phyloP scores from a whole-genome alignment of 2,888 invertebrate species.

The Pseudococcus jackbeardsleyi region DNA sequence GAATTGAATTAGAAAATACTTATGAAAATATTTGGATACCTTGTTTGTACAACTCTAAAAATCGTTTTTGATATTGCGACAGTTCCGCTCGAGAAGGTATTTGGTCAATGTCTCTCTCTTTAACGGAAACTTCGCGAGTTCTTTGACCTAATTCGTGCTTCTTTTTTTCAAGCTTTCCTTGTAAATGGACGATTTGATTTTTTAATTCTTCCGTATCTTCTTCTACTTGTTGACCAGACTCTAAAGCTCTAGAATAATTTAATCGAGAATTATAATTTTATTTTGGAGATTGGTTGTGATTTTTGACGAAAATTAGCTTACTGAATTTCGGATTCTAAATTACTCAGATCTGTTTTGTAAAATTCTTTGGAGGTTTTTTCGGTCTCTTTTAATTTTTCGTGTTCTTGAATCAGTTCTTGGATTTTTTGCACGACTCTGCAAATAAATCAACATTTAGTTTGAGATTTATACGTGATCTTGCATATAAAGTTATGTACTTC shows the following conservation, averaged over 20 bases:
- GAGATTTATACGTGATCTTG: background rate
- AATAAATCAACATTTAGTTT: constrained; percentile 8
- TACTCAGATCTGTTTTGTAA: constrained; percentile 77
- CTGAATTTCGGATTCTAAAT: constrained; percentile 72
- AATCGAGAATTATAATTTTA: background rate
- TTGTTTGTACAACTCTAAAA: constrained; percentile 96
- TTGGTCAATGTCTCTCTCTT: constrained; percentile 90
- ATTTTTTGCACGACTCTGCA: constrained; percentile 70
- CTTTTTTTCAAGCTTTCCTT: constrained; percentile 71
- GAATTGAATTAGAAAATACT: background rate
- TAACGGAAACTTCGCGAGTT: constrained; percentile 83
- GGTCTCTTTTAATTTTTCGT: constrained; percentile 80
- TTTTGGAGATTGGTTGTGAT: background rate
- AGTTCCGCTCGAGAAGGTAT: constrained; percentile 93
- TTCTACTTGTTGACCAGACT: constrained; percentile 66
- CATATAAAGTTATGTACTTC: background rate
- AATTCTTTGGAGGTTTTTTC: constrained; percentile 82
- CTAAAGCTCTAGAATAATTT: constrained; percentile 67
- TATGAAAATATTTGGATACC: constrained; percentile 72
- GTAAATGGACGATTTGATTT: constrained; percentile 71
- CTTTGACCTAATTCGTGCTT: constrained; percentile 82
- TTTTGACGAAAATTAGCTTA: constrained; percentile 64
- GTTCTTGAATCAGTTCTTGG: constrained; percentile 76
- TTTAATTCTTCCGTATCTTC: constrained; percentile 67
- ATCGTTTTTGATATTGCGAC: constrained; percentile 94